Evolutionary conservation across 2,113 vertebrate species (phyloP).

Genomic region (Rhizomys pruinosus): DNA sequence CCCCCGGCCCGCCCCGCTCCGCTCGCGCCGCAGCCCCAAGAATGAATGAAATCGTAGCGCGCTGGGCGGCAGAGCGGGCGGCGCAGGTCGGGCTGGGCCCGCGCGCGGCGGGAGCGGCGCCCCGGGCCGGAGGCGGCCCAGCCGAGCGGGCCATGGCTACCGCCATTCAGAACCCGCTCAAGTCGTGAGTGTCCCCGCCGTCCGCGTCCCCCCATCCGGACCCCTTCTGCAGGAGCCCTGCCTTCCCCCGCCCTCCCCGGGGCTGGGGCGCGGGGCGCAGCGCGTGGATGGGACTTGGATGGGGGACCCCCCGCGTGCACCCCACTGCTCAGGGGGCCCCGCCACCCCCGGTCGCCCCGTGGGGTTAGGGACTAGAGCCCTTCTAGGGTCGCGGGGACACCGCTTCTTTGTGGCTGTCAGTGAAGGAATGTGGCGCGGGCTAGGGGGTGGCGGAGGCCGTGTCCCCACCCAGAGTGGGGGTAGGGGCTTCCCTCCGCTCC

Average conservation of each 20-base stretch:
- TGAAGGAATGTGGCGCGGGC: constrained; percentile 73
- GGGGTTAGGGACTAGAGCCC: constrained; percentile 33
- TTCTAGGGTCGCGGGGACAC: constrained; percentile 51
- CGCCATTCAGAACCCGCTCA: constrained; percentile 95
- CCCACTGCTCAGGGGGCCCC: neutral
- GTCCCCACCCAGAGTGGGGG: constrained; percentile 71
- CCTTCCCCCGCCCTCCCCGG: constrained; percentile 54
- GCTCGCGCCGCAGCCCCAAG: constrained; percentile 90
- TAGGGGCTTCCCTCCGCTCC: constrained; percentile 49
- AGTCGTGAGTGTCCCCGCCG: constrained; percentile 91
- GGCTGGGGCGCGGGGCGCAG: constrained; percentile 81
- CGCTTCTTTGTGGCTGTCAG: constrained; percentile 77
- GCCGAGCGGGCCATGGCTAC: constrained; percentile 92
- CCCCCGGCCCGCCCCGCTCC: constrained; percentile 75
- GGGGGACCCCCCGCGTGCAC: neutral
- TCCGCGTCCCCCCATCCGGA: constrained; percentile 29
- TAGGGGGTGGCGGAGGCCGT: constrained; percentile 65
- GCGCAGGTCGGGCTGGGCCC: constrained; percentile 77
- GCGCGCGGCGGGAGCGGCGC: constrained; percentile 76
- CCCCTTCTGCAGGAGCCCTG: neutral
- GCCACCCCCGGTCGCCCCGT: neutral
- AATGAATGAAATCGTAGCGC: constrained; percentile 92
- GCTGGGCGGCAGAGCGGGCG: constrained; percentile 89
- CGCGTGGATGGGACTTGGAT: constrained; percentile 62
- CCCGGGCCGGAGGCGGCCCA: constrained; percentile 77